Base-by-base conservation (phyloP, 2,888 invertebrate genomes). In the Idaea straminata region DNA sequence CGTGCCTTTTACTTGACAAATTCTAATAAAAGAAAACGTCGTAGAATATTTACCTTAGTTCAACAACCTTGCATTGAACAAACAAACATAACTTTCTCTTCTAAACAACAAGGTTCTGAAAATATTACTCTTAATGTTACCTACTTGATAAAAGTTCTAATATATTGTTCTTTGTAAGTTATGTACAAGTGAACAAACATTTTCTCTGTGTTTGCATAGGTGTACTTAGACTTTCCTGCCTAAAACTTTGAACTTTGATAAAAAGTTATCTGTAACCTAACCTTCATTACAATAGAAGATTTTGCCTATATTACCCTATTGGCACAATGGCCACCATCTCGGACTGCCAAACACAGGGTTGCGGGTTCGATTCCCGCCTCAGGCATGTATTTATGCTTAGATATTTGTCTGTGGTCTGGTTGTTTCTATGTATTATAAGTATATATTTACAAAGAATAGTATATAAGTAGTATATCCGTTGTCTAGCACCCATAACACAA, bases 111-210 rank as follows among this genome's bases (percentile, higher is more conserved):
- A 35, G 64, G 63, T 64, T 67, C 62, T 16, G 59, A 66, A 63
- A 68, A 71, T 67, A 65, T 65, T 71, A 66, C 61, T 67, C 67
- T 64, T 71, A 66, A 62, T 62, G 47, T 47, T 47, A 47, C 47
- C 47, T 47, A 47, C 47, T 47, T 47, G 47, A 47, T 47, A 47
- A 47, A 47, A 47, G 47, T 47, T 47, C 7, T 47, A 47, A 47
- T 47, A 47, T 47, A 47, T 47, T 47, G 47, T 47, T 47, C 47
- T 47, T 47, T 47, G 47, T 47, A 47, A 47, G 47, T 47, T 47
- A 47, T 47, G 47, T 47, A 47, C 47, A 47, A 47, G 47, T 47
- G 47, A 47, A 7, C 47, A 47, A 47, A 47, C 47, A 47, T 47
- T 13, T 47, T 47, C 47, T 47, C 13, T 47, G 13, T 7, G 47